Base-by-base conservation (phyloP, 2,888 invertebrate genomes). In the Hirtodrosophila trivittata region DNA sequence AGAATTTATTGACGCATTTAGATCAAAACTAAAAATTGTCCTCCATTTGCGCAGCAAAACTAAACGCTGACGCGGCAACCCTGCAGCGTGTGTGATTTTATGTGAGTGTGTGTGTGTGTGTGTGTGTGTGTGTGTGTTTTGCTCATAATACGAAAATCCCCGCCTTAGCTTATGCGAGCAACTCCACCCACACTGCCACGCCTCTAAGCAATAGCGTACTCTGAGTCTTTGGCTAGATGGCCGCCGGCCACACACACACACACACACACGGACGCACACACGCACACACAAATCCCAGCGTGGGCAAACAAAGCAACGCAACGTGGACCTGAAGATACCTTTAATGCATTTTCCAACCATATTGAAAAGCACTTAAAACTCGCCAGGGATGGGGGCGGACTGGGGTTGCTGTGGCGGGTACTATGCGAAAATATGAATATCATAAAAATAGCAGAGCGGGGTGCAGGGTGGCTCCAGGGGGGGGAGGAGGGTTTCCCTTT, bases 1-100 rank as follows among this genome's bases (percentile, higher is more conserved):
- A 70, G 52, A 86, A 86, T 85, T 85, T 86, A 86, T 80, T 75
- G 77, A 71, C 77, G 75, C 83, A 85, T 86, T 85, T 82, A 85
- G 82, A 82, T 82, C 83, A 76, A 86, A 82, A 78, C 85, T 82
- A 72, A 78, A 78, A 85, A 82, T 77, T 85, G 73, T 72, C 30
- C 55, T 52, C 65, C 59, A 67, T 73, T 66, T 77, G 63, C 64
- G 39, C 28, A 30, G 43, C 55, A 37, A 39, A 67, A 21, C 51
- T 66, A 59, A 28, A 60, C 63, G 78, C 82, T 75, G 83, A 78
- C 13, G 82, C 67, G 54, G 39, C 60, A 63, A 37, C 63, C 72
- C 77, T 50, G 60, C 35, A 59, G 58, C 49, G 5, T 26, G 45
- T 52, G 57, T 69, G 62, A 66, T 49, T 70, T 75, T 77, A 57